These are phyloP conservation scores for Emydocephalus ijimae DNA, from an alignment of 2,113 vertebrate species.

Conservation along the genomic window DNA sequence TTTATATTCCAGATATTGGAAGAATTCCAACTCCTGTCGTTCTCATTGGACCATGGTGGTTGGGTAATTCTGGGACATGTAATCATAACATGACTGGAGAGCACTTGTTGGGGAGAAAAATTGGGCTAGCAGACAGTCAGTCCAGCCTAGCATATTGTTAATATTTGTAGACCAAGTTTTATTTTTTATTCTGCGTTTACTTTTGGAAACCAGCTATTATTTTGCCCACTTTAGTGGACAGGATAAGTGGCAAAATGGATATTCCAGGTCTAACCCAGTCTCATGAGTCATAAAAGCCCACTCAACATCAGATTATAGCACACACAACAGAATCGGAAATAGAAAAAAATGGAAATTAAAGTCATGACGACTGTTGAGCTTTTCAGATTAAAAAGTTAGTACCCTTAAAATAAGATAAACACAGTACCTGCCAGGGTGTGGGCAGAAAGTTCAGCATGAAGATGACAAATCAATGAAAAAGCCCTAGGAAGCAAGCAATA, in stretches of 20 bases:
- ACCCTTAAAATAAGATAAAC: slow-evolving; percentile 53
- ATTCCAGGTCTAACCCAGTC: slow-evolving; percentile 11
- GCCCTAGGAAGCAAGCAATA: slow-evolving; percentile 19
- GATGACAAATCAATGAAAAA: slow-evolving; percentile 27
- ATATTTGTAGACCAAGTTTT: slow-evolving; percentile 11
- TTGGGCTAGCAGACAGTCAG: neutral
- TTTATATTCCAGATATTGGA: no score
- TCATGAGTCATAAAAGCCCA: slow-evolving; percentile 19
- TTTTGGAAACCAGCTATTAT: slow-evolving; percentile 27
- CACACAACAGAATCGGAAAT: slow-evolving; percentile 22
- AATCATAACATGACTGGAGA: neutral
- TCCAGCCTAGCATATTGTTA: neutral
- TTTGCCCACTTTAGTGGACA: slow-evolving; percentile 13
- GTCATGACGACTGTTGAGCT: slow-evolving; percentile 26
- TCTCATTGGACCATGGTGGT: neutral
- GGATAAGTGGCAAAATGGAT: slow-evolving; percentile 9
- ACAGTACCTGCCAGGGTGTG: slow-evolving; percentile 26
- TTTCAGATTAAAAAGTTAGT: slow-evolving; percentile 28
- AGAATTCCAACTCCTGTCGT: neutral
- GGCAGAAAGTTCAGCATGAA: slow-evolving; percentile 47
- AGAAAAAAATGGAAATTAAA: slow-evolving; percentile 29
- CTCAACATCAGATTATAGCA: slow-evolving; percentile 19
- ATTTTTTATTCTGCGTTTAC: slow-evolving; percentile 1
- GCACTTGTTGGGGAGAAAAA: neutral
- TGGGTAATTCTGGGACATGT: neutral